phyloP scores from a whole-genome alignment of 2,113 vertebrate species.

The Microtus oregoni region DNA sequence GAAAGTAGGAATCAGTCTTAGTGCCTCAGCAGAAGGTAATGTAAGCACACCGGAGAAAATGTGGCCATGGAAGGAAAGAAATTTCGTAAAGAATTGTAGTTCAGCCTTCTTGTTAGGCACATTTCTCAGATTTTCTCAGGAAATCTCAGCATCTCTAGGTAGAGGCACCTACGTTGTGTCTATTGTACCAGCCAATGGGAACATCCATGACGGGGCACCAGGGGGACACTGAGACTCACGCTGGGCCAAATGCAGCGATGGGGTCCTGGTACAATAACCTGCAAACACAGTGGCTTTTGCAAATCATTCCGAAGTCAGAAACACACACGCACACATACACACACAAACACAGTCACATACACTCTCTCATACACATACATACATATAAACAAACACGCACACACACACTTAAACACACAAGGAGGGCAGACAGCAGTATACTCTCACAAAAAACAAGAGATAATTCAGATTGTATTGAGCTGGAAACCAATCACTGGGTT shows the following conservation, averaged over 20 bases:
- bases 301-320: not conserved
- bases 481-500: not conserved
- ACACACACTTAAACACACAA: not conserved
- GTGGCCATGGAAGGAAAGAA: not conserved
- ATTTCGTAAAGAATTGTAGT: slow-evolving; percentile 6
- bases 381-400: not conserved
- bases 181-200: not conserved
- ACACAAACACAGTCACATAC: not conserved
- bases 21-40: not conserved
- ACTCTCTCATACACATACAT: not conserved
- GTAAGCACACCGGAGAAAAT: not conserved
- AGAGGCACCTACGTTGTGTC: not conserved
- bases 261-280: not conserved
- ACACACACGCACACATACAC: not conserved
- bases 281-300: not conserved
- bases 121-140: not conserved
- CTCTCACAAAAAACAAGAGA: not conserved
- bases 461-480: slow-evolving; percentile 7
- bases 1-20: slow-evolving; percentile 33
- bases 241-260: not conserved
- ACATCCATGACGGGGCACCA: not conserved
- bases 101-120: not conserved
- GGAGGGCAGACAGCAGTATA: not conserved
- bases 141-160: slow-evolving; percentile 33
- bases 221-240: not conserved